Percentiles rank a stretch among this genome's conserved stretches.
phyloP scores from a whole-genome alignment of 1,140 invertebrate genomes.

The Macrostomum lignano region DNA sequence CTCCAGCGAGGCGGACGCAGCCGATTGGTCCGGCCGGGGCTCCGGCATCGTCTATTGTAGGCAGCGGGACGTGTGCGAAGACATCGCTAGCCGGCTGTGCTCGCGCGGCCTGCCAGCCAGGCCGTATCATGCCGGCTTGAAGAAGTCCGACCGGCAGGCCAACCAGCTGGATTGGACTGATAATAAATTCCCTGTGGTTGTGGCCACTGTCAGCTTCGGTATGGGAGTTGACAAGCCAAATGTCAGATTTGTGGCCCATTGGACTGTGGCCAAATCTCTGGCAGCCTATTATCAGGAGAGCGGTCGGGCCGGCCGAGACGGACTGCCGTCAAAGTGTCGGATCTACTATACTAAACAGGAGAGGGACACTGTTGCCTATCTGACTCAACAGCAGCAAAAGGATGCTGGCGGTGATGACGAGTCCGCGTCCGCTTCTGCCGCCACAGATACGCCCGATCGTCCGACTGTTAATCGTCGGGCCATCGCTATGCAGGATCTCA shows the following conservation, averaged over 20 bases:
- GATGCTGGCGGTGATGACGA: no score
- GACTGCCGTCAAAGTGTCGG: conserved; percentile 32
- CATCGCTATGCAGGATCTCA: no score
- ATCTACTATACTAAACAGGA: conserved; percentile 47
- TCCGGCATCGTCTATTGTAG: conserved; percentile 46
- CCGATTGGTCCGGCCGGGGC: no score
- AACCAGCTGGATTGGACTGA: conserved; percentile 39
- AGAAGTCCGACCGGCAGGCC: conserved; percentile 26
- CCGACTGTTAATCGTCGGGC: no score
- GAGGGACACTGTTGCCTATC: conserved; percentile 6
- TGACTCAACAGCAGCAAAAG: no score
- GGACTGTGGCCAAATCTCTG: conserved; percentile 35
- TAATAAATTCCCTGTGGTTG: conserved; percentile 34
- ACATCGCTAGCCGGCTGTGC: conserved; percentile 33
- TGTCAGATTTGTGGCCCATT: conserved; percentile 58
- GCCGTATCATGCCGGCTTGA: conserved; percentile 27
- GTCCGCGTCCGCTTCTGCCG: no score
- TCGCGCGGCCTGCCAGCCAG: conserved; percentile 21
- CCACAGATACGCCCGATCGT: no score
- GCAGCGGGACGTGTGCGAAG: conserved; percentile 36
- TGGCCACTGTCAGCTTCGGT: conserved; percentile 39
- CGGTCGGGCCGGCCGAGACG: conserved; percentile 38
- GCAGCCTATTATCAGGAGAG: conserved; percentile 31
- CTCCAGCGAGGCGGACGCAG: no score
- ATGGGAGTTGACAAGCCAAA: conserved; percentile 44